Evolutionary conservation across 2,797 vertebrate genomes (phyloP), one percentile per base, ranked within the genome.

Genomic region (Phoebastria nigripes): DNA sequence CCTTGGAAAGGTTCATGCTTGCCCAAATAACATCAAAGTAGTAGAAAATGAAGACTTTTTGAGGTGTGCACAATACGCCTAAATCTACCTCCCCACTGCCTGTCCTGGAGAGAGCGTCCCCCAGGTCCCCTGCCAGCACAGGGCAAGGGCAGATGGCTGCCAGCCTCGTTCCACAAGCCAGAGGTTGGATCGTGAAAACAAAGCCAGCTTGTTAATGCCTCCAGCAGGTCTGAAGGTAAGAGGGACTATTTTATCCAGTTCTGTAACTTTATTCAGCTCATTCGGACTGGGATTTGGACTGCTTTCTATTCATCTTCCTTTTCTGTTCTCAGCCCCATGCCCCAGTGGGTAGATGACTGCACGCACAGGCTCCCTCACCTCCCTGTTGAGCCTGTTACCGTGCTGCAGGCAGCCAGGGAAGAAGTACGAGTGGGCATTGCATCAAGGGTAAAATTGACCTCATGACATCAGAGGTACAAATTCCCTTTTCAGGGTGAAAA

Each of bases 401-500:
- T 39, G 39, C 61, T 72, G 62, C 51, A 79, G 73, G 51, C 70
- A 67, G 67, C 33, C 74, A 67, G 54, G 78, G 55, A 26, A 79
- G 62, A 89, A 56, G 29, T 37, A 25, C 2, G 8, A 87, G n/a
- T 41, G 46, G 91, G 67, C 69, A 85, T 81, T 80, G 20, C 84
- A 92, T 87, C 74, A 85, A 74, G 76, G 26, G 29, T 65, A 90
- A 87, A 94, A 93, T 71, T 4, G 4, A 78, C 56, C 76, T 85
- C 47, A 66, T 82, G 87, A 69, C 65, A 78, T 81, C 78, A 92
- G 72, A 91, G 46, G 59, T 65, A 19, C 59, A 96, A 94, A 80
- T 89, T 77, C 76, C 49, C 49, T 82, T 83, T 92, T 97, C 94
- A 96, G 46, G 31, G 17, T 83, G 72, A 94, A 91, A 91, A 95